A percentile compares a stretch with the other conserved stretches of the same genome.
Evolutionary conservation across 2,888 invertebrate species (phyloP).

Genomic region (Drosophila robusta): DNA sequence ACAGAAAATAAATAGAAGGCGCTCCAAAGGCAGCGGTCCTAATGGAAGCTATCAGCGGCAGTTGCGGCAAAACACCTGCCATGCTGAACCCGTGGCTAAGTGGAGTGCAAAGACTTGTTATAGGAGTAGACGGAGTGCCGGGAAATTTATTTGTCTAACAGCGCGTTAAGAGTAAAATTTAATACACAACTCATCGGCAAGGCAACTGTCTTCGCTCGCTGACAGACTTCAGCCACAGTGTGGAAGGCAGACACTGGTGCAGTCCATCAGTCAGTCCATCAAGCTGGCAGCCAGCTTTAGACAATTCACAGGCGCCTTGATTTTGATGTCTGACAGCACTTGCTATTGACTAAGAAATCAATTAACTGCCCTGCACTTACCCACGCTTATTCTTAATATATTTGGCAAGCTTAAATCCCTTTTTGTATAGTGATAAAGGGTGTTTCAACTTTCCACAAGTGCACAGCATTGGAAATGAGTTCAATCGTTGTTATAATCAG

Average conservation of each 20-base stretch:
- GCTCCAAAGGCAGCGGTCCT: conserved; percentile 11
- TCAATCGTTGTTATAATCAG: no score
- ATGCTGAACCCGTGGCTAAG: conserved; percentile 3
- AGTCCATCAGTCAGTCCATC: conserved; percentile 27
- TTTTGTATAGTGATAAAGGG: not conserved
- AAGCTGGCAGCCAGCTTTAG: conserved; percentile 20
- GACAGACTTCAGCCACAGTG: conserved; percentile 44
- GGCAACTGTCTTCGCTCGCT: conserved; percentile 24
- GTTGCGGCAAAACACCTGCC: conserved; percentile 26
- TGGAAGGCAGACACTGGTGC: conserved; percentile 1
- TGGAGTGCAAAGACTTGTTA: conserved; percentile 34
- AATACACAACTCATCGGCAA: conserved; percentile 39
- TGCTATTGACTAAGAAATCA: conserved; percentile 42
- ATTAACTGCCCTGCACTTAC: conserved; percentile 24
- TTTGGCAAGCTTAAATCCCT: not conserved
- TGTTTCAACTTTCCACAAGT: no score
- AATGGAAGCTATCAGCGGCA: conserved; percentile 59
- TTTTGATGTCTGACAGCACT: conserved; percentile 27
- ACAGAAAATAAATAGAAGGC: conserved; percentile 3
- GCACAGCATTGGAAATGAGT: no score
- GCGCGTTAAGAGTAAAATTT: conserved; percentile 53
- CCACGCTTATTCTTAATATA: conserved; percentile 13
- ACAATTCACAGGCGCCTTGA: conserved; percentile 18
- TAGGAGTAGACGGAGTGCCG: not conserved
- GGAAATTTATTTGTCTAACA: conserved; percentile 65